A percentile compares a stretch with the other conserved stretches of the same genome.
These are phyloP conservation scores for Cylloceria caligata DNA, from an alignment of 2,888 invertebrate species.

Conservation along the genomic window DNA sequence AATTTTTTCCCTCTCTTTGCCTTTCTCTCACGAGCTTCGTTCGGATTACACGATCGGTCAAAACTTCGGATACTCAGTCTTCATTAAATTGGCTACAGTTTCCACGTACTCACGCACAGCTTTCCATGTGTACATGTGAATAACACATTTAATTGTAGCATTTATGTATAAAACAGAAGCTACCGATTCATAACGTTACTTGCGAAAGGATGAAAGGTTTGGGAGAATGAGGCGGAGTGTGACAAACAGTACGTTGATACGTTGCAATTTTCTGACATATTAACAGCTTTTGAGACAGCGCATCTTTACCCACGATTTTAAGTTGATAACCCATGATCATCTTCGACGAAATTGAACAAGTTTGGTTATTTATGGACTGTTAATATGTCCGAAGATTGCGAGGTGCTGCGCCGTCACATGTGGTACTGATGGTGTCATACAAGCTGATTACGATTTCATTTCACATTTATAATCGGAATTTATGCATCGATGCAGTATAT, in stretches of 20 bases:
- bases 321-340: neutral
- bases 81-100: conserved; percentile 43
- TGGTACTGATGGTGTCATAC: neutral
- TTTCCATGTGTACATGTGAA: neutral
- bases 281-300: neutral
- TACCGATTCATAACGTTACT: neutral
- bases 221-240: neutral
- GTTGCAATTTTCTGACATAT: neutral
- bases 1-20: too few species aligned
- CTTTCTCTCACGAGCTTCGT: too few species aligned
- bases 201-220: neutral
- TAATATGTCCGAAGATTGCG: conserved; percentile 22
- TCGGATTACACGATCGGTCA: neutral
- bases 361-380: conserved; percentile 1
- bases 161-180: conserved; percentile 1
- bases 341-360: neutral
- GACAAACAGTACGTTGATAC: neutral
- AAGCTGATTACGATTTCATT: neutral
- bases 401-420: conserved; percentile 8
- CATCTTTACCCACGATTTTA: neutral
- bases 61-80: conserved; percentile 45
- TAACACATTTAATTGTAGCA: conserved; percentile 6
- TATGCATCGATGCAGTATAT: too few species aligned
- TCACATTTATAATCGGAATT: neutral
- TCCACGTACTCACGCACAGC: conserved; percentile 6